These are phyloP conservation scores for Ibycter americanus DNA, from an alignment of 2,797 vertebrate species.

Conservation along the genomic window DNA sequence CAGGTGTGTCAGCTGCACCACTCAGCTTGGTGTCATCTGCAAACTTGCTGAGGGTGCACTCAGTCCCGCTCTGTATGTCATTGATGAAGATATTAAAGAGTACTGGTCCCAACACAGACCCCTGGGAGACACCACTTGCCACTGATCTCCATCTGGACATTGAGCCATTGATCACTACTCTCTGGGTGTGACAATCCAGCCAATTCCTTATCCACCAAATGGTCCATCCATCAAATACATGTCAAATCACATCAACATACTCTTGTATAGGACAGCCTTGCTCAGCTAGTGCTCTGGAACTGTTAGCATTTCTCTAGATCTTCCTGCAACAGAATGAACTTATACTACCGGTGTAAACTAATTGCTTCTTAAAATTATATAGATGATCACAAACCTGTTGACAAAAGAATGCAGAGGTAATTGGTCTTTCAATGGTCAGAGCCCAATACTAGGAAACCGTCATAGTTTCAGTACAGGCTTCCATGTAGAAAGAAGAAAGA, in stretches of 20 bases:
- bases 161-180: neutral
- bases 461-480: neutral
- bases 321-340: neutral
- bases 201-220: neutral
- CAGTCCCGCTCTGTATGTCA: neutral
- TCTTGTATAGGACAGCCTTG: neutral
- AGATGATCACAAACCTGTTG: conserved; percentile 1
- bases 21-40: neutral
- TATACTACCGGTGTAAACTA: neutral
- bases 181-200: neutral
- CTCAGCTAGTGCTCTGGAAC: neutral
- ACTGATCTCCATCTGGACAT: neutral
- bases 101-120: neutral
- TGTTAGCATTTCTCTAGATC: neutral
- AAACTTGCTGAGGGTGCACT: neutral
- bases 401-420: neutral
- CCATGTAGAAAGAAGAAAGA: neutral
- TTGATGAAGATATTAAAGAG: neutral
- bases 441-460: neutral
- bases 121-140: rapidly evolving
- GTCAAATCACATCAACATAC: neutral
- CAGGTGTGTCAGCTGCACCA: neutral
- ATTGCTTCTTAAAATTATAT: neutral
- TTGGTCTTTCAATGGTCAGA: neutral
- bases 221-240: neutral